Evolutionary conservation across 1,140 invertebrate species (phyloP).

Genomic region (Drosophila cardini): DNA sequence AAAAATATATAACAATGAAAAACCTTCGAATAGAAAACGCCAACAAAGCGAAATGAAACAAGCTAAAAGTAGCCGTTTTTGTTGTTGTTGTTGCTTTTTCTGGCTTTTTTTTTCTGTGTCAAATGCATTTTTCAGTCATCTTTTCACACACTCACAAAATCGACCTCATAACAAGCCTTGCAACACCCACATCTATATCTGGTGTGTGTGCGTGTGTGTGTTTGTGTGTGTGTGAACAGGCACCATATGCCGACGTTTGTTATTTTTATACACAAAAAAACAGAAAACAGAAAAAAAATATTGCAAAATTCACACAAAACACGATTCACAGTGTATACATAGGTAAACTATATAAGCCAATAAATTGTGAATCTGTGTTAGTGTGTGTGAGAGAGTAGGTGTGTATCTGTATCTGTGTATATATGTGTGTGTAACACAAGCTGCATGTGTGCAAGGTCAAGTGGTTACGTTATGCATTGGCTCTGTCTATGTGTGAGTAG

Average conservation of each 20-base stretch:
- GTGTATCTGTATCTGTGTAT: slow-evolving; percentile 12
- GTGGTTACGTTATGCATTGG: slow-evolving; percentile 56
- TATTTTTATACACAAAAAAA: slow-evolving; percentile 72
- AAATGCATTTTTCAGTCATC: slow-evolving; percentile 81
- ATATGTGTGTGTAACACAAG: slow-evolving; percentile 41
- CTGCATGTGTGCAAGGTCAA: slow-evolving; percentile 74
- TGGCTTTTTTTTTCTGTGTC: slow-evolving; percentile 63
- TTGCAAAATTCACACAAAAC: slow-evolving; percentile 39
- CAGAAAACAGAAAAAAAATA: slow-evolving; percentile 12
- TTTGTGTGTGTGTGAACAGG: not conserved
- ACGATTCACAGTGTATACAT: not conserved
- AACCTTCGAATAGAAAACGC: not conserved
- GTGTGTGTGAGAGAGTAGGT: slow-evolving; percentile 11
- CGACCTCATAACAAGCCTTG: slow-evolving; percentile 73
- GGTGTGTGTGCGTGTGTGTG: slow-evolving; percentile 1
- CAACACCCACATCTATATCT: slow-evolving; percentile 54
- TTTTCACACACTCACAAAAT: slow-evolving; percentile 47
- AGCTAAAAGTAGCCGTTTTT: slow-evolving; percentile 3
- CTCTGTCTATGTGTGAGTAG: slow-evolving; percentile 11
- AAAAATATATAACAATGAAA: not conserved
- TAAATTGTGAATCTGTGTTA: slow-evolving; percentile 28
- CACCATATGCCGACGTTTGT: slow-evolving; percentile 52
- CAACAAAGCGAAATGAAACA: not conserved
- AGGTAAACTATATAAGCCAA: slow-evolving; percentile 47
- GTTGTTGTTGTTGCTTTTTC: slow-evolving; percentile 11